Evolutionary conservation across 2,113 vertebrate genomes (phyloP), one percentile per base, ranked within the genome.

Genomic region (Cranoglanis bouderius): DNA sequence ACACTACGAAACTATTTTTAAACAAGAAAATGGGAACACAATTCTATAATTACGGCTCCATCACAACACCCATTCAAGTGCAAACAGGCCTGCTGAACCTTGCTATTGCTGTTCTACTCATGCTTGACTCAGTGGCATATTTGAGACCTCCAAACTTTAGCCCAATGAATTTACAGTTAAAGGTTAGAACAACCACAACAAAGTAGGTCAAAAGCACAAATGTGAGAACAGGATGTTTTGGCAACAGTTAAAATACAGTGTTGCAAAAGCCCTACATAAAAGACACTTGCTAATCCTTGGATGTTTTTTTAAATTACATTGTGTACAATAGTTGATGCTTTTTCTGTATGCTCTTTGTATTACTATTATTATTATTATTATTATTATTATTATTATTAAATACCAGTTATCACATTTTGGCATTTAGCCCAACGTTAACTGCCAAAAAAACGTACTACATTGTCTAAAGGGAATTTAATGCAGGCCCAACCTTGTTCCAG

Each of bases 221-320:
- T 63, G 67, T 38, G 65, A 90, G 80, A 88, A 74, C 38, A 85
- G 84, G 84, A 89, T 51, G 70, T 24, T n/a, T 16, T 26, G 35
- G 29, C 18, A 1, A 13, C 14, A 53, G 14, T 70, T 70, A 6
- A 5, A 74, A 24, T 65, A 21, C 9, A 40, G 1, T 59, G 32
- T 40, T 43, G 18, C 8, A 57, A 35, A 35, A 59, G 0, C 4
- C 10, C 4, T 29, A 7, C 32, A 40, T 35, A 59, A 0, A 40
- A 59, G 81, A 43, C 53, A 82, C 43, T 7, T 81, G 6, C 16
- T 55, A 55, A 32, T 55, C 61, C 16, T 32, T 49, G 43, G 21
- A 5, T 83, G 1, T 19, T 57, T 57, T 55, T 81, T 46, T 46
- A 43, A 78, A 78, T 7, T 13, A 14, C 43, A 40, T 74, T 10